Evolutionary conservation across 2,797 vertebrate species (phyloP).

Genomic region (Dallia pectoralis): DNA sequence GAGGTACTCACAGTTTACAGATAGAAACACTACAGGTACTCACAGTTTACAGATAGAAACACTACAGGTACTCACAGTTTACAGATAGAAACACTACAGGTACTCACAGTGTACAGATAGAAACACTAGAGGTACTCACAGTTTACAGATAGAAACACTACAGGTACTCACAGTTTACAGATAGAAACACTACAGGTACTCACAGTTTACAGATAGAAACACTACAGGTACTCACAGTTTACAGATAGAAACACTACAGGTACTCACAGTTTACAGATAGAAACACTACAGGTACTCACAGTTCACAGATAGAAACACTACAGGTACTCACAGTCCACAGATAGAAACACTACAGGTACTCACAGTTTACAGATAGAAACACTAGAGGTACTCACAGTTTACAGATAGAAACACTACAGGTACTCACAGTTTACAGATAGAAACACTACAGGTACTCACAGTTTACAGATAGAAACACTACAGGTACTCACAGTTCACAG

Average conservation of each 20-base stretch:
- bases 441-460: conserved; percentile 85
- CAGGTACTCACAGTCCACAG: conserved; percentile 83
- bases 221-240: conserved; percentile 85
- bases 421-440: conserved; percentile 86
- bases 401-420: conserved; percentile 78
- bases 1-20: conserved; percentile 83
- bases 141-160: conserved; percentile 81
- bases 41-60: conserved; percentile 85
- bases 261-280: conserved; percentile 86
- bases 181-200: conserved; percentile 83
- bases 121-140: conserved; percentile 85
- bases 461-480: conserved; percentile 81
- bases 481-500: conserved; percentile 83
- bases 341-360: conserved; percentile 83
- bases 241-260: conserved; percentile 78
- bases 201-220: conserved; percentile 85
- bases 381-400: conserved; percentile 85
- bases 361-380: conserved; percentile 85
- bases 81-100: conserved; percentile 78
- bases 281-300: conserved; percentile 85
- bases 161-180: conserved; percentile 83
- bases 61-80: conserved; percentile 85
- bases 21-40: conserved; percentile 83
- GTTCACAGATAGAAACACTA: conserved; percentile 81
- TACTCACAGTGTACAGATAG: conserved; percentile 86